Evolutionary conservation across 2,888 invertebrate genomes (phyloP), one percentile per base, ranked within the genome.

Genomic region (Habrosyne pyritoides): DNA sequence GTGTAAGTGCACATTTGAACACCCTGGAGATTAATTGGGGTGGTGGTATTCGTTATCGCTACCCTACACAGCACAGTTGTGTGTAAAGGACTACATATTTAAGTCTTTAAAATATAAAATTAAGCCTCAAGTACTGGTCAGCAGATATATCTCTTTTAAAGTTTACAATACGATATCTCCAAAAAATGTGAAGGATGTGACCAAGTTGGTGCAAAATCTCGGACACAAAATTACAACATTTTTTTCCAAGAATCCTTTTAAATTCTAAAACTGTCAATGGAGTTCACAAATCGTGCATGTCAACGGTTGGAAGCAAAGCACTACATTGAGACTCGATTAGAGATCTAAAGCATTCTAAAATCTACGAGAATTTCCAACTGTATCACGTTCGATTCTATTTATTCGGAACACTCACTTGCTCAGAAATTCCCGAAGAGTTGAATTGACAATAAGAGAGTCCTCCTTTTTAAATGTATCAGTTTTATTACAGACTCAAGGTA

Each of bases 301-400:
- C 42, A 18, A 42, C 42, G n/a, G 42, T 18, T 18, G 2, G 18
- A 18, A 8, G 42, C 42, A 42, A 42, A 42, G 8, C 42, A 18
- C 42, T 42, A 42, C 42, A 42, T 42, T 42, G 42, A 42, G 42
- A 42, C 18, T 42, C 8, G 6, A 42, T 0, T 18, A n/a, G n/a
- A 42, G 42, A 42, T 42, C 42, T 18, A 42, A 42, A 42, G n/a
- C 42, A 42, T 42, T 42, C 42, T 42, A 18, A 42, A 42, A 42
- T 18, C 42, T 18, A 18, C 42, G 42, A 18, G 42, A 18, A 42
- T 42, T 42, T 12, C 18, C 42, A 42, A 42, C 42, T 42, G 42
- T 42, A 42, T 42, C 42, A 42, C 42, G 42, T 42, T 42, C 18
- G 8, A 8, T 42, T 42, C 42, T 18, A 42, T 42, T 42, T 42